These are phyloP conservation scores for Ptiloglossa arizonensis DNA, from an alignment of 1,140 invertebrate genomes.

Conservation along the genomic window DNA sequence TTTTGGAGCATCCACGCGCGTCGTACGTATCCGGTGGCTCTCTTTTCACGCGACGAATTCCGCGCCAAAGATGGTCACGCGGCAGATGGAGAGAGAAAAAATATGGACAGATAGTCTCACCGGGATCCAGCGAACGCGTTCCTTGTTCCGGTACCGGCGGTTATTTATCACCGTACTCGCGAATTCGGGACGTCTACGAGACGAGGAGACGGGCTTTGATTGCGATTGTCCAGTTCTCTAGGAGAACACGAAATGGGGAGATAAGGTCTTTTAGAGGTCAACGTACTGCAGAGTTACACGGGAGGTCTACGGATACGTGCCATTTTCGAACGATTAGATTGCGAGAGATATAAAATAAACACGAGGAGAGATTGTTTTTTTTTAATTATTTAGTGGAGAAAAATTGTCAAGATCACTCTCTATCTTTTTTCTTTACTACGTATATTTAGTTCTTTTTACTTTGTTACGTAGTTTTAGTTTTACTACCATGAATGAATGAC, in stretches of 20 bases:
- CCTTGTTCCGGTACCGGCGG: background rate
- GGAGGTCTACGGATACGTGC: no score
- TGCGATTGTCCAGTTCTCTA: background rate
- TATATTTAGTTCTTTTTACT: no score
- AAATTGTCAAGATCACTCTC: no score
- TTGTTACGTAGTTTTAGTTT: no score
- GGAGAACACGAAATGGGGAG: background rate
- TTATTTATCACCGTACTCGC: constrained; percentile 5
- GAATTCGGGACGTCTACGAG: background rate
- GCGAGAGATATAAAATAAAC: no score
- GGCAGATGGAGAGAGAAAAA: background rate
- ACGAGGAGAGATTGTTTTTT: no score
- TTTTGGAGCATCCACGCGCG: background rate
- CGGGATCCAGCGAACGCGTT: constrained; percentile 5
- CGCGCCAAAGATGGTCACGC: constrained; percentile 43
- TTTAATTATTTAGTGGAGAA: no score
- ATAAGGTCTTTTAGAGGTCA: no score
- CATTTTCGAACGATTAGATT: no score
- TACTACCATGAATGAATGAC: no score
- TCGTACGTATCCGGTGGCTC: background rate
- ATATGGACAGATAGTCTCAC: background rate
- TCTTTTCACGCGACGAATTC: constrained; percentile 40
- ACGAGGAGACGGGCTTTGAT: background rate
- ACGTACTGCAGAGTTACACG: no score
- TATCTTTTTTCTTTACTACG: no score